Base-by-base conservation (phyloP, 2,888 invertebrate genomes). In the Asteroscopus sphinx region DNA sequence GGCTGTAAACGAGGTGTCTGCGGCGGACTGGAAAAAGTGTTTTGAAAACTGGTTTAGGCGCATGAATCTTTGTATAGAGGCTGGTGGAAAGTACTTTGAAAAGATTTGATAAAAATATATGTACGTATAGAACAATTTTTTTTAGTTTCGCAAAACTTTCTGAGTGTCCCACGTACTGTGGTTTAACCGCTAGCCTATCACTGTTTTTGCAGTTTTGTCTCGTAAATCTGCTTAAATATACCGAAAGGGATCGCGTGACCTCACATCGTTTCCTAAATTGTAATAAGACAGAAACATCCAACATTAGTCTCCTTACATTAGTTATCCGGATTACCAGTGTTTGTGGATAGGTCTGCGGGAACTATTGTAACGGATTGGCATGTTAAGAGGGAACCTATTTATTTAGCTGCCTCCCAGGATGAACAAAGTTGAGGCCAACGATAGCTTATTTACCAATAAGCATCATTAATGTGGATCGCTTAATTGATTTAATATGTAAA, bases 371-470 rank as follows among this genome's bases (percentile, higher is more conserved):
- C 62, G 80, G 82, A 87, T 84, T 81, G 75, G 73, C 73, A 75
- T 76, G 80, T 73, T 73, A 80, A 80, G 76, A 77, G 72, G 76
- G 58, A 55, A 54, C 57, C 75, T 90, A 87, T 90, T 88, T 90
- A 89, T 89, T 88, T 83, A 87, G 80, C 79, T 77, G 76, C 68
- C 89, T 79, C 85, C 41, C 68, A 87, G 87, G 86, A 84, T 86
- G 77, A 85, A 75, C 79, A 69, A 81, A 77, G 76, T 70, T 78
- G 82, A 75, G 81, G 81, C 70, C 80, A 83, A 80, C 85, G 86
- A 88, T 88, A 88, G 90, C 90, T 87, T 90, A 91, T 91, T 88
- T 88, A 79, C 85, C 90, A 89, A 91, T 91, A 92, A 91, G 88
- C 89, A 92, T 90, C 87, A 89, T 88, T 90, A 89, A 91, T 90